Evolutionary conservation across 1,140 invertebrate genomes (phyloP), one percentile per base, ranked within the genome.

Genomic region (Drosophila rufa): DNA sequence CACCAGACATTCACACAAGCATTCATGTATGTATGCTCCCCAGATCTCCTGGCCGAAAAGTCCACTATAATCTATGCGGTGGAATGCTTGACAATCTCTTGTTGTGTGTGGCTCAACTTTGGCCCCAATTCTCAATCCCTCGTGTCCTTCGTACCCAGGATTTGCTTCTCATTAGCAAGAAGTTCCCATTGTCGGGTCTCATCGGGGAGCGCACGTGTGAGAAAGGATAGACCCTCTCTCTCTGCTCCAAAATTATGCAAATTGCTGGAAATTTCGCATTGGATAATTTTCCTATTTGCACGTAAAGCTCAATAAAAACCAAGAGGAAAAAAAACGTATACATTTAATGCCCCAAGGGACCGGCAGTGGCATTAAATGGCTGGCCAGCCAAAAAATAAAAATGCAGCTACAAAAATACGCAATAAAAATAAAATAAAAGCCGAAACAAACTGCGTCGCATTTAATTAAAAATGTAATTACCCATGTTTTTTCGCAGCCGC

Each of bases 391-490:
- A 55, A 56, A 71, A 33, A 48, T 43, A 73, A 38, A 50, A 73
- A 58, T 51, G 66, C 38, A 73, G 2, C 69, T 36, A 58, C 65
- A 58, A 58, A 71, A 73, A 73, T 60, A 51, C 43, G 53, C 57
- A 71, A 69, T 71, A 42, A 60, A 73, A 73, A 42, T 47, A 73
- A 73, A 59, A 73, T 71, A 68, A 68, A 61, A 67, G 30, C 33
- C n/a, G 46, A 38, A 51, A 48, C 67, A 73, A 71, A 70, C 68
- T 59, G 53, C 69, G 67, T 38, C 45, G 67, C 69, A 71, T 73
- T 73, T 73, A 73, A 73, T 73, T 73, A 73, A 73, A 73, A 73
- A 73, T 73, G 69, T 73, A 71, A 73, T 73, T 73, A 73, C 53
- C 69, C 67, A 71, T 42, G 67, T 38, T 71, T 58, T 73, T 42